Conservation (phyloP, 1,140 invertebrate species). For the Spodoptera frugiperda region DNA sequence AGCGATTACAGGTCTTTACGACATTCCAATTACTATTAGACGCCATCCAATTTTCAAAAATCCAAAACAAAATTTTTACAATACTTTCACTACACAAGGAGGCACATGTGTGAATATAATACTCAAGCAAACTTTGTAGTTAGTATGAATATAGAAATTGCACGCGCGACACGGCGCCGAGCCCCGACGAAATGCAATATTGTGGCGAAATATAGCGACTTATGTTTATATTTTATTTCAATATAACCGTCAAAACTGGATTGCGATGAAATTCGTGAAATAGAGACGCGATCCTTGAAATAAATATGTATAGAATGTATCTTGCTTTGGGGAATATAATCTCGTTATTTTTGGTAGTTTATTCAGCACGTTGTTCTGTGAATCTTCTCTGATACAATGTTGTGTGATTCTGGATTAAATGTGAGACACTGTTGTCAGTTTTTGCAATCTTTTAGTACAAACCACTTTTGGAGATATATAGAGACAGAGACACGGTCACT, state of each 20-base stretch:
- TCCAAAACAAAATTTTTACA: not conserved
- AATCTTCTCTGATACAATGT: too few relatives aligned
- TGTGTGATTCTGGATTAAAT: too few relatives aligned
- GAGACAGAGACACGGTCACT: too few relatives aligned
- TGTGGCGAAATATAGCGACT: constrained; percentile 27
- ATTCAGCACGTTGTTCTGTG: too few relatives aligned
- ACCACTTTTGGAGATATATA: too few relatives aligned
- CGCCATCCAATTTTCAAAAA: not conserved
- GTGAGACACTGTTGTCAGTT: too few relatives aligned
- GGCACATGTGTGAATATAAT: constrained; percentile 10
- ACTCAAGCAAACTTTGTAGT: not conserved
- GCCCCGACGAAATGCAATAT: constrained; percentile 29
- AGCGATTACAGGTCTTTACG: too few relatives aligned
- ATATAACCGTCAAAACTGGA: constrained; percentile 25
- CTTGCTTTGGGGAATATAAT: not conserved
- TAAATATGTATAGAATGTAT: not conserved
- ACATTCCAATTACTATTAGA: too few relatives aligned
- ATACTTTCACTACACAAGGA: not conserved
- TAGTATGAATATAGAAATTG: constrained; percentile 30
- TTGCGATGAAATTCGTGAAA: constrained; percentile 6
- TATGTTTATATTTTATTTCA: constrained; percentile 39
- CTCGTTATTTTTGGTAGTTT: not conserved
- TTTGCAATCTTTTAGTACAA: too few relatives aligned
- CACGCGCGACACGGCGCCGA: not conserved
- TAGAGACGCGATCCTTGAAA: not conserved